phyloP scores from a whole-genome alignment of 2,797 vertebrate species.

The Lacerta agilis region DNA sequence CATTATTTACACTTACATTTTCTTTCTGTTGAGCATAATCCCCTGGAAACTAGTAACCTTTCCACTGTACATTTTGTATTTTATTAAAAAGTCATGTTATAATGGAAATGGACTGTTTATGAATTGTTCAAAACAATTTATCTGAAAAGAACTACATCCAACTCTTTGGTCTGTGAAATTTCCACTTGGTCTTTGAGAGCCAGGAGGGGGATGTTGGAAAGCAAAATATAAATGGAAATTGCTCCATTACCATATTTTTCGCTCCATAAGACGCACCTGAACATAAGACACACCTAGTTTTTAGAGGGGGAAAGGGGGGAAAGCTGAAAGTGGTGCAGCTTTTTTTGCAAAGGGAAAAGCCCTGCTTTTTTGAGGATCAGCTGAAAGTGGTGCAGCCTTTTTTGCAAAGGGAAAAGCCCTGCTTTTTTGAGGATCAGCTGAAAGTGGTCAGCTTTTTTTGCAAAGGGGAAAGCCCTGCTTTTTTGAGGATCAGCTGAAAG shows the following conservation, averaged over 20 bases:
- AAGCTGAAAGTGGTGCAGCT: too few relatives aligned
- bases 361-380: too few relatives aligned
- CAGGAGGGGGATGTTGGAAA: background rate
- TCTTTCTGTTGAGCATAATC: background rate
- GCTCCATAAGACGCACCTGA: too few relatives aligned
- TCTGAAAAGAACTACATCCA: background rate
- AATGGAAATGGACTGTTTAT: slow-evolving; percentile 17
- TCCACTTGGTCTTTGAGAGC: background rate
- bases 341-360: too few relatives aligned
- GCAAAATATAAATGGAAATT: background rate
- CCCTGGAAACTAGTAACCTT: background rate
- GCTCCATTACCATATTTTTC: background rate
- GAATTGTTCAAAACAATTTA: slow-evolving; percentile 8
- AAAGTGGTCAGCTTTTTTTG: too few relatives aligned
- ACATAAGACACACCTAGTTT: too few relatives aligned
- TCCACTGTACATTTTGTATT: background rate
- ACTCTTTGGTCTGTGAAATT: background rate
- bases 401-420: too few relatives aligned
- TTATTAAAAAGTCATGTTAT: slow-evolving; percentile 2
- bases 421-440: too few relatives aligned
- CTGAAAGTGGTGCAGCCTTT: too few relatives aligned
- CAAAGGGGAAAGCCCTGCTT: too few relatives aligned
- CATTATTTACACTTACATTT: slow-evolving; percentile 6
- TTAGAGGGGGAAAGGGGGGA: too few relatives aligned
- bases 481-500: too few relatives aligned